phyloP scores from a whole-genome alignment of 2,113 vertebrate genomes.

The Spermophilus dauricus region DNA sequence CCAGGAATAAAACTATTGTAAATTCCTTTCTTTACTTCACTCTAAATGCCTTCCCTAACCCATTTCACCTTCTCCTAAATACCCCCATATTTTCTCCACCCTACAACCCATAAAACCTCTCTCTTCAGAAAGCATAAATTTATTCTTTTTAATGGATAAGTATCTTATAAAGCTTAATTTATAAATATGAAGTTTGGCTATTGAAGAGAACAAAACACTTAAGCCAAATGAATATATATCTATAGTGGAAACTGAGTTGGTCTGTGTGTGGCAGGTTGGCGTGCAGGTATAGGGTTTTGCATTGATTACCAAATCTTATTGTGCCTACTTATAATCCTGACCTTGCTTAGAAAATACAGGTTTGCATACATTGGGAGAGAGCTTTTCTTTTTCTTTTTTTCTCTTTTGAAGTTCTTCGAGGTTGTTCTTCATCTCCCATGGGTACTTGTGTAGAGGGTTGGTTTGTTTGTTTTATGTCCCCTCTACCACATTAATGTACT shows the following conservation, averaged over 20 bases:
- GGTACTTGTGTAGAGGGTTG: neutral
- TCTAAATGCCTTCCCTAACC: neutral
- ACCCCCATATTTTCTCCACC: neutral
- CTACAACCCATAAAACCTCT: neutral
- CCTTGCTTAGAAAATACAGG: conserved; percentile 1
- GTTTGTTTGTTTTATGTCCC: conserved; percentile 51
- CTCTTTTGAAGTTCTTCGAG: conserved; percentile 39
- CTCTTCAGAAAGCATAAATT: neutral
- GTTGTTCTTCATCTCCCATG: conserved; percentile 40
- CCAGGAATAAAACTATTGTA: neutral
- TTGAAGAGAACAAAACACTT: neutral
- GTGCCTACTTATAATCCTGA: neutral
- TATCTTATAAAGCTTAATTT: neutral
- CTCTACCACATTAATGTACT: conserved; percentile 8
- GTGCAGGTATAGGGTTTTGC: neutral
- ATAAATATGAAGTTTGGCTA: neutral
- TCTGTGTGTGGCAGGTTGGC: neutral
- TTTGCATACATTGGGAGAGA: neutral
- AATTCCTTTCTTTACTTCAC: neutral
- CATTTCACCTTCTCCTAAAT: neutral
- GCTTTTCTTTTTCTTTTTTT: neutral
- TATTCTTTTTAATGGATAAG: neutral
- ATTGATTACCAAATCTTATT: neutral
- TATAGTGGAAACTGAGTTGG: neutral
- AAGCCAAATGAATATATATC: neutral